Evolutionary conservation across 2,888 invertebrate genomes (phyloP), one percentile per base, ranked within the genome.

Genomic region (Parapristionchus giblindavisi): DNA sequence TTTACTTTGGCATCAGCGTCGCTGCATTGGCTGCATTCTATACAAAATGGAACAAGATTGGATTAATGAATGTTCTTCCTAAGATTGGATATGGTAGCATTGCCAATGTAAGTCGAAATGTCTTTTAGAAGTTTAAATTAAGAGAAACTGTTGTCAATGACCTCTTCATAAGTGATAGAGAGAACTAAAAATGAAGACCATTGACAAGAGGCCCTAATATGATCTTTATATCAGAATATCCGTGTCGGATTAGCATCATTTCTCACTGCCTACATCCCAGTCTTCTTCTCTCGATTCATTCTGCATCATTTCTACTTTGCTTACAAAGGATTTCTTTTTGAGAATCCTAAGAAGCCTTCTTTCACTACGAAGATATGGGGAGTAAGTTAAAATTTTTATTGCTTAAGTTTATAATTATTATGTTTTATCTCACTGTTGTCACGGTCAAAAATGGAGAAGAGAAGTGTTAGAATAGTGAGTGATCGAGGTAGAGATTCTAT

Each of bases 281-380:
- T 83, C 21, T 79, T 83, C 60, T 21, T 80, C 27, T 54, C 83
- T 60, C 80, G 84, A 17, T 66, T 75, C 32, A 68, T 82, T 40
- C 76, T 85, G 24, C 78, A 78, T 21, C 75, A 81, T 63, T 81
- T 82, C 73, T 79, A 82, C 77, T 85, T 86, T 75, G 76, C 79
- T 29, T 86, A 86, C 79, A 86, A 86, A 65, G 81, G 81, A 66
- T 86, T 77, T 65, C 75, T 86, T 32, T 84, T 80, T 60, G 86
- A 86, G 52, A 78, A 80, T 32, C 80, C 82, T 8, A 85, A 85
- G 76, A 84, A 85, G 51, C 81, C 83, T 11, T 85, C 84, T 0
- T 14, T 81, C 14, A 52, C 58, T 4, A 85, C 86, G 8, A 86
- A 81, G 48, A 24, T 85, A 27, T 86, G 86, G 86, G 84, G 77